Evolutionary conservation across 2,888 invertebrate species (phyloP), one percentile per base, ranked within the genome.

Genomic region (Globia sparganii): DNA sequence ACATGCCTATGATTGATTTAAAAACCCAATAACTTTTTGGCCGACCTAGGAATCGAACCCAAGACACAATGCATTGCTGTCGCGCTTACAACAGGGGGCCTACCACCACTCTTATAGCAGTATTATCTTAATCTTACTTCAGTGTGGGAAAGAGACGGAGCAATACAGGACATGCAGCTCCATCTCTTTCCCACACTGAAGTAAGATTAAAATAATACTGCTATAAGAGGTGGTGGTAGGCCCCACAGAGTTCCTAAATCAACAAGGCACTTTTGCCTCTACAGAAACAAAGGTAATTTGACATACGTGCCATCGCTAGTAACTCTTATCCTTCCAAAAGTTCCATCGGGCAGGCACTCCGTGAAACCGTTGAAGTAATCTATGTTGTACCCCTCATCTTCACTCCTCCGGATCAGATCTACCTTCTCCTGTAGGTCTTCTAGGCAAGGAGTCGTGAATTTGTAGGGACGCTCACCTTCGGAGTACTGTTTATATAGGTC

Each of bases 281-380:
- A n/a, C 9, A 71, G 8, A 43, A 21, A 59, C 4, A 5, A 18
- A 4, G 0, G 0, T 25, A 25, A 31, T 37, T 61, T 66, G 28
- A 75, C 95, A 89, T 80, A 96, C 96, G 92, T 91, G 68, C 93
- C 93, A 84, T 91, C 93, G 0, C 83, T 84, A 3, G 90, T 92
- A 2, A 77, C 76, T 2, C 85, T 82, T 0, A 92, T 90, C 69
- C 94, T 90, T 0, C 94, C 95, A 62, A 87, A 94, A 0, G 93
- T 95, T 0, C 96, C 96, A 86, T 96, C 96, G 0, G 96, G 95
- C 65, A 94, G 83, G 72, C 96, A 96, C 13, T 89, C 92, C 0
- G 91, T 83, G 0, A 92, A 86, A 0, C 77, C 81, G 0, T 86
- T 93, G 75, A 91, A 94, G 87, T 89, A 94, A 65, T 96, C 94